Percentiles rank a stretch among this genome's conserved stretches.
Evolutionary conservation across 2,888 invertebrate genomes (phyloP).

Genomic region (Brachynemurus nebulosus): DNA sequence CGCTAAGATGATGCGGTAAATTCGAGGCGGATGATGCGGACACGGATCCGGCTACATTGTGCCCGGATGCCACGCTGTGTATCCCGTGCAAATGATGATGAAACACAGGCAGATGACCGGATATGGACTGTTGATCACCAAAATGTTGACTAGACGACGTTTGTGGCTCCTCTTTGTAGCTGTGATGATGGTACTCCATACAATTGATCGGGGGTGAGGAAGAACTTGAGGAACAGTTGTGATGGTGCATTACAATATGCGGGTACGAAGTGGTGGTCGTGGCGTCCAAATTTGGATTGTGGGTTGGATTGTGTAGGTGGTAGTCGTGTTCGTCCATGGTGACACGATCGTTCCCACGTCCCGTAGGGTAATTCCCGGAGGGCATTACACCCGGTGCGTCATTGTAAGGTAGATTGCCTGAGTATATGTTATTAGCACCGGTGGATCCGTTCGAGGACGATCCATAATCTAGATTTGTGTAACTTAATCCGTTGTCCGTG

Average conservation of each 20-base stretch:
- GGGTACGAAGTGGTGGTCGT: constrained; percentile 40
- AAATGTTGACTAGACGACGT: constrained; percentile 17
- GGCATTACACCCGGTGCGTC: constrained; percentile 34
- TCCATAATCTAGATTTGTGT: constrained; percentile 76
- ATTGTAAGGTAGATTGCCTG: constrained; percentile 35
- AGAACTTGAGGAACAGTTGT: constrained; percentile 17
- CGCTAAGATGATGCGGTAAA: background rate
- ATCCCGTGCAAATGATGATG: constrained; percentile 30
- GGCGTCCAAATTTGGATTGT: too few relatives aligned
- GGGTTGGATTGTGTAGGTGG: constrained; percentile 35
- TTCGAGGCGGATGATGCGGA: constrained; percentile 13
- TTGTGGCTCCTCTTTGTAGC: constrained; percentile 45
- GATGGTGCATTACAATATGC: constrained; percentile 24
- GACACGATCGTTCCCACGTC: constrained; percentile 33
- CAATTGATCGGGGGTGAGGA: constrained; percentile 35
- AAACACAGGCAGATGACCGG: constrained; percentile 27
- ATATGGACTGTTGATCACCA: background rate
- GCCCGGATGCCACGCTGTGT: constrained; percentile 23
- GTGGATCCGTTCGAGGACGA: constrained; percentile 26
- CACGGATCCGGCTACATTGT: constrained; percentile 15
- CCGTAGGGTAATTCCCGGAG: constrained; percentile 36
- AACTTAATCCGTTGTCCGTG: constrained; percentile 75
- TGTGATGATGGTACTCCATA: constrained; percentile 37
- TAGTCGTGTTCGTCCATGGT: constrained; percentile 30
- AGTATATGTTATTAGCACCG: constrained; percentile 22